Conservation (phyloP, 92 coral and sea anemone species). For the Virgularia gustaviana region DNA sequence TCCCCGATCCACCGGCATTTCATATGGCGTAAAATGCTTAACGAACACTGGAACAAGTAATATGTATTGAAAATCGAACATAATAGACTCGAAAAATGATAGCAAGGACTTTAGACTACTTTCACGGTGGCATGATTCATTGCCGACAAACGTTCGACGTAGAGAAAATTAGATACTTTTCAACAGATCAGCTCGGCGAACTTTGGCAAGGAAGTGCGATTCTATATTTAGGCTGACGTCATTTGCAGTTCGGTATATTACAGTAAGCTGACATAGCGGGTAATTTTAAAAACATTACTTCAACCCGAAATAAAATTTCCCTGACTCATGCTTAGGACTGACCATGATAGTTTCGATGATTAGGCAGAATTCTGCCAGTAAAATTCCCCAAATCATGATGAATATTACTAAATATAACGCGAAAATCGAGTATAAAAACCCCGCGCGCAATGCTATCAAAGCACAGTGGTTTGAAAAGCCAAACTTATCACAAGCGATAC, state of each 20-base stretch:
- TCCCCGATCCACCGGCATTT: too few species aligned
- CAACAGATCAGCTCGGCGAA: background rate
- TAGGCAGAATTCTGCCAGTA: conserved; percentile 8
- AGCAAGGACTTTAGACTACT: too few species aligned
- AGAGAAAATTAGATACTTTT: background rate
- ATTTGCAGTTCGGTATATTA: background rate
- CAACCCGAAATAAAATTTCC: background rate
- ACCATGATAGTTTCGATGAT: background rate
- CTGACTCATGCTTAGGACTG: background rate
- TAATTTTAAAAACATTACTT: conserved; percentile 1
- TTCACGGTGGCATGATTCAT: too few species aligned
- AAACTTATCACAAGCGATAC: background rate
- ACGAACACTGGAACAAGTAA: background rate
- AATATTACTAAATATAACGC: conserved; percentile 3
- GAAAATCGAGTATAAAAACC: background rate
- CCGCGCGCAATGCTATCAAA: too few species aligned
- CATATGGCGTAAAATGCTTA: background rate
- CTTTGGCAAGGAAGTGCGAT: background rate
- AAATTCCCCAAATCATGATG: conserved; percentile 11
- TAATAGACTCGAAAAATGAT: background rate
- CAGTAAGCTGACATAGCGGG: conserved; percentile 1
- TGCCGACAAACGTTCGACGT: background rate
- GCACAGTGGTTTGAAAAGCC: background rate
- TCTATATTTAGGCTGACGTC: conserved; percentile 19
- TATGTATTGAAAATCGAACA: background rate